Conservation (phyloP, 2,797 vertebrate genomes). For the Parauchenoglanis punctatus region DNA sequence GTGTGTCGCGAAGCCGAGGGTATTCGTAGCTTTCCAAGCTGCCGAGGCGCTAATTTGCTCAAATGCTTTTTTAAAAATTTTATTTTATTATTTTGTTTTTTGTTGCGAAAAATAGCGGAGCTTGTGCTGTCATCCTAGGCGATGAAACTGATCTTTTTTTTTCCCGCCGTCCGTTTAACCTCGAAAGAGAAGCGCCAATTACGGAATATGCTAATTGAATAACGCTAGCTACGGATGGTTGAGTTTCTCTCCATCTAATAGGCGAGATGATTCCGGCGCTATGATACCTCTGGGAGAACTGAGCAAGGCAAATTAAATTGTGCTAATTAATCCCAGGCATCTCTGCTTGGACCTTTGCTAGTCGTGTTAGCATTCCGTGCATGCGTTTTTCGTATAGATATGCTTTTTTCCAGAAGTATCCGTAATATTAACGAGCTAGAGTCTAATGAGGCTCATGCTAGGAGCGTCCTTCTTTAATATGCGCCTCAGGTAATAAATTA, state of each 20-base stretch:
- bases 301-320: constrained; percentile 21
- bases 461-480: constrained; percentile 60
- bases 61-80: background rate
- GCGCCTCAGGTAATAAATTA: constrained; percentile 76
- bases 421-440: background rate
- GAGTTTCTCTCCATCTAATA: constrained; percentile 10
- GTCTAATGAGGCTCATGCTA: constrained; percentile 21
- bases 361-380: constrained; percentile 4
- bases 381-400: background rate
- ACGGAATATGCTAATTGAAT: constrained; percentile 28
- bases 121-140: background rate
- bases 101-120: background rate
- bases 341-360: background rate
- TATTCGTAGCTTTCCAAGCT: constrained; percentile 57
- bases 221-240: background rate
- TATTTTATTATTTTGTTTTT: background rate
- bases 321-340: constrained; percentile 21
- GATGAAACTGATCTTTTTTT: background rate
- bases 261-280: background rate
- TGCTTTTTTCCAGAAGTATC: background rate
- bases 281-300: background rate
- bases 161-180: background rate
- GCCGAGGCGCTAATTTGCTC: constrained; percentile 35
- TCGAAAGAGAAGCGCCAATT: background rate
- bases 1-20: constrained; percentile 42